These are phyloP conservation scores for Sus scrofa DNA, from an alignment of 2,113 vertebrate species.

Conservation along the genomic window T2T-Sscrofa CM000812.6:193280001-193280500, in stretches of 20 bases:
- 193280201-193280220: background rate
- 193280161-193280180: background rate
- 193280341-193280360: constrained; percentile 10
- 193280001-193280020: background rate
- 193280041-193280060: background rate
- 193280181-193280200: background rate
- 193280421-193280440: background rate
- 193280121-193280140: background rate
- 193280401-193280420: constrained; percentile 13
- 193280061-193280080: background rate
- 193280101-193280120: background rate
- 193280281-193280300: background rate
- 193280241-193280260: background rate
- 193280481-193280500: constrained; percentile 14
- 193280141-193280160: background rate
- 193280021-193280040: background rate
- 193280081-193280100: background rate
- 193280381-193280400: constrained; percentile 13
- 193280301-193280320: background rate
- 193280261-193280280: background rate
- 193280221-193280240: background rate
- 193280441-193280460: background rate
- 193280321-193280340: background rate
- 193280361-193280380: constrained; percentile 26
- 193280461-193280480: background rate